Conservation (phyloP, 2,888 invertebrate species). For the Apamea crenata region DNA sequence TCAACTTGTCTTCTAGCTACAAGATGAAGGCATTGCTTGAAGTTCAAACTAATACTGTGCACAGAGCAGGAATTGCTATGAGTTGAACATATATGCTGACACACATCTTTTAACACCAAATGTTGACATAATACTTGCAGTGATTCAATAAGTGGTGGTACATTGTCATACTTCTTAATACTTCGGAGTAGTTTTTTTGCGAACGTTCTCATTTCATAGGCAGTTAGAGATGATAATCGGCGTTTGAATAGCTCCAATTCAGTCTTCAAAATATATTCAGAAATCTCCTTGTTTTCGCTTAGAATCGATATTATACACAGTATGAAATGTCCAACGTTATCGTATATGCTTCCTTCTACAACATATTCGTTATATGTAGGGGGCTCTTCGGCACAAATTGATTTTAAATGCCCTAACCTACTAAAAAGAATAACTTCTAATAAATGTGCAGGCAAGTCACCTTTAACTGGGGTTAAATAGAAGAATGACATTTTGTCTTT, state of each 20-base stretch:
- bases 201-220: slow-evolving; percentile 82
- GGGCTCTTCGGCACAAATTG: slow-evolving; percentile 75
- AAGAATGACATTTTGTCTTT: slow-evolving; percentile 86
- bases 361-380: slow-evolving; percentile 88
- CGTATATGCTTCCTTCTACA: slow-evolving; percentile 90
- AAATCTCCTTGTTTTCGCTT: slow-evolving; percentile 76
- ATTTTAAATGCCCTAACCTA: slow-evolving; percentile 88
- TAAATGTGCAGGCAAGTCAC: slow-evolving; percentile 87
- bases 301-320: slow-evolving; percentile 85
- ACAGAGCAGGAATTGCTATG: slow-evolving; percentile 74
- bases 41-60: slow-evolving; percentile 86
- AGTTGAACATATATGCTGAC: slow-evolving; percentile 77
- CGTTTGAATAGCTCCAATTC: slow-evolving; percentile 81
- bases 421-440: slow-evolving; percentile 88
- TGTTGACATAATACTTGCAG: slow-evolving; percentile 79
- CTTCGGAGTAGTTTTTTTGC: slow-evolving; percentile 80
- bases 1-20: slow-evolving; percentile 89
- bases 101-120: slow-evolving; percentile 79
- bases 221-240: slow-evolving; percentile 74
- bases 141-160: slow-evolving; percentile 71
- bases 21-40: slow-evolving; percentile 89
- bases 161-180: slow-evolving; percentile 73
- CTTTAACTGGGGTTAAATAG: slow-evolving; percentile 90
- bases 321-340: slow-evolving; percentile 91
- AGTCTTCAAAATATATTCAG: slow-evolving; percentile 77